Conservation (phyloP, 2,888 invertebrate species). For the Meta bourneti region DNA sequence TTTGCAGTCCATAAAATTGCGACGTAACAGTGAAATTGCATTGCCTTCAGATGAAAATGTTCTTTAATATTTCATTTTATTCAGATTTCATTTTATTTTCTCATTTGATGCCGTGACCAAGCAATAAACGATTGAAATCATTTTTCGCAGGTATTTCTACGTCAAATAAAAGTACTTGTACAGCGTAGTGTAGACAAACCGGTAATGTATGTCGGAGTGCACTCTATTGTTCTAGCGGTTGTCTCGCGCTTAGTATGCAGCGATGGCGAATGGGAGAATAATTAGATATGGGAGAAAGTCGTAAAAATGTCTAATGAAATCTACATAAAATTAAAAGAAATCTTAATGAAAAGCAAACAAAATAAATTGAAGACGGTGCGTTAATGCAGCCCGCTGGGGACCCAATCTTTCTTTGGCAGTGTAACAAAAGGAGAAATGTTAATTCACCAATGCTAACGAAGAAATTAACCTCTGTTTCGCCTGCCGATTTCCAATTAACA, state of each 20-base stretch:
- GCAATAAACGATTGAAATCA: too few species aligned
- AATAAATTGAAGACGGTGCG: conserved; percentile 7
- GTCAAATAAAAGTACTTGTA: too few species aligned
- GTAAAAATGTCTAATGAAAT: conserved; percentile 58
- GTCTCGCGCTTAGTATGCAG: background rate
- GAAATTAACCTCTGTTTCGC: conserved; percentile 56
- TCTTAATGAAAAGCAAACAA: conserved; percentile 47
- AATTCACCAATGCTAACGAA: conserved; percentile 54
- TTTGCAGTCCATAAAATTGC: too few species aligned
- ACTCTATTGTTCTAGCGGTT: background rate
- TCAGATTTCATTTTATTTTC: too few species aligned
- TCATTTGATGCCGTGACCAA: too few species aligned
- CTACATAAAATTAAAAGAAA: conserved; percentile 45
- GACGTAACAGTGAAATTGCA: too few species aligned
- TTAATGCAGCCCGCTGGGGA: conserved; percentile 3
- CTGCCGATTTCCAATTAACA: conserved; percentile 61
- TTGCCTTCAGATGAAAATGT: too few species aligned
- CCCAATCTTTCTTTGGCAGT: conserved; percentile 35
- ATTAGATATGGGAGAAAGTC: conserved; percentile 17
- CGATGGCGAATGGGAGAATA: background rate
- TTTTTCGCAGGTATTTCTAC: too few species aligned
- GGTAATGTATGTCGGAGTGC: too few species aligned
- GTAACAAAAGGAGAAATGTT: conserved; percentile 55
- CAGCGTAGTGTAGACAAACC: too few species aligned
- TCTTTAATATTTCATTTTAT: too few species aligned